These are phyloP conservation scores for Microctenopoma stevenorrisi DNA, from an alignment of 2,797 vertebrate genomes.

Conservation along the genomic window DNA sequence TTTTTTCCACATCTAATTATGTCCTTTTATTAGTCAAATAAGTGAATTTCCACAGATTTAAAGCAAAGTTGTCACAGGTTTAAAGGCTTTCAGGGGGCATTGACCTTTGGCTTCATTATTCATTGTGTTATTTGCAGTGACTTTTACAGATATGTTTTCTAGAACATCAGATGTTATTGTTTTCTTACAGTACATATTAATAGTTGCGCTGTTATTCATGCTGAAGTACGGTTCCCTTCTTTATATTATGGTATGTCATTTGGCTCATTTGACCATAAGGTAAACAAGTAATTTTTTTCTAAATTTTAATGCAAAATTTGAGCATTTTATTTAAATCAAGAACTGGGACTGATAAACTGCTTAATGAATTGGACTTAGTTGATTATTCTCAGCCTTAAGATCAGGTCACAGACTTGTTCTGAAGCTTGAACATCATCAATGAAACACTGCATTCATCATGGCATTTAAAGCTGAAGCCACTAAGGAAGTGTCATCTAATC, in stretches of 20 bases:
- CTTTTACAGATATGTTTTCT: neutral
- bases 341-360: neutral
- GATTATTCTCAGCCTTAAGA: constrained; percentile 7
- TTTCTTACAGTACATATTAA: too few relatives aligned
- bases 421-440: constrained; percentile 17
- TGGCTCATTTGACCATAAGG: neutral
- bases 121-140: constrained; percentile 10
- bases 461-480: constrained; percentile 52
- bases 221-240: neutral
- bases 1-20: constrained; percentile 3
- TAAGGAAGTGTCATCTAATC: constrained; percentile 73
- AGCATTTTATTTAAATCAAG: neutral
- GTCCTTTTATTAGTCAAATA: constrained; percentile 31
- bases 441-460: constrained; percentile 27
- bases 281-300: neutral
- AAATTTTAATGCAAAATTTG: neutral
- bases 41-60: constrained; percentile 3
- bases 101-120: neutral
- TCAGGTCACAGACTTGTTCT: neutral
- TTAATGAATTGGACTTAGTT: neutral
- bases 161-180: neutral
- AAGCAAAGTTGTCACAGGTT: neutral
- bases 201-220: neutral
- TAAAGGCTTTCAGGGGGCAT: constrained; percentile 2
- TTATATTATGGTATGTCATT: neutral